phyloP scores from a whole-genome alignment of 2,797 vertebrate species.

The Poecilia picta region DNA sequence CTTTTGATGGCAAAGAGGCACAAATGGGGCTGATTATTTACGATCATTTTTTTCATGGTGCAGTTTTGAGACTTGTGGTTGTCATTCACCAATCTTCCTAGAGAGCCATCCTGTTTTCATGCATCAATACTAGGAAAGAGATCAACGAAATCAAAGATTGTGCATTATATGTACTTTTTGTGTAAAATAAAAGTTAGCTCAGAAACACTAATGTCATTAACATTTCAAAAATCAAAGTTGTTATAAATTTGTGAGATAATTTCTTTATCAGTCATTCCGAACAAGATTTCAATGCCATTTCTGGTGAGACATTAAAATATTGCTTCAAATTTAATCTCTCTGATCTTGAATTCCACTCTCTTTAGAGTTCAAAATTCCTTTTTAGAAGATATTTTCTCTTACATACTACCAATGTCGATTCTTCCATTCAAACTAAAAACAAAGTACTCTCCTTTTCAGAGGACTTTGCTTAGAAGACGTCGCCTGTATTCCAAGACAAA shows the following conservation, averaged over 20 bases:
- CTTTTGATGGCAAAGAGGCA: constrained; percentile 23
- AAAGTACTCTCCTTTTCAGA: constrained; percentile 14
- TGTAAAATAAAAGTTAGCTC: constrained; percentile 4
- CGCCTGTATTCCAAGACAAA: constrained; percentile 7
- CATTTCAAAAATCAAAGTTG: too few relatives aligned
- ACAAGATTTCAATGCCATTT: too few relatives aligned
- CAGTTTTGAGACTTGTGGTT: constrained; percentile 36
- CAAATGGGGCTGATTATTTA: constrained; percentile 21
- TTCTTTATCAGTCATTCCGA: background rate
- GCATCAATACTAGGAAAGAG: constrained; percentile 21
- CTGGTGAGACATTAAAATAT: background rate
- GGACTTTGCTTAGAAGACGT: background rate
- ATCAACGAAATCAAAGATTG: constrained; percentile 1
- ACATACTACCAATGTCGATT: constrained; percentile 16
- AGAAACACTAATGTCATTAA: background rate
- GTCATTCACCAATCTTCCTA: constrained; percentile 30
- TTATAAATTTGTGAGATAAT: background rate
- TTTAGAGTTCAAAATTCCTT: background rate
- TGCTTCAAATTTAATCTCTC: background rate
- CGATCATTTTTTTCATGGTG: constrained; percentile 32
- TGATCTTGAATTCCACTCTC: background rate
- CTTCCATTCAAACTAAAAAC: constrained; percentile 33
- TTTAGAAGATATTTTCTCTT: background rate
- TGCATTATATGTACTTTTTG: background rate
- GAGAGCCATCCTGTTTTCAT: background rate